phyloP scores from a whole-genome alignment of 2,888 invertebrate species.

The Euplagia quadripunctaria region DNA sequence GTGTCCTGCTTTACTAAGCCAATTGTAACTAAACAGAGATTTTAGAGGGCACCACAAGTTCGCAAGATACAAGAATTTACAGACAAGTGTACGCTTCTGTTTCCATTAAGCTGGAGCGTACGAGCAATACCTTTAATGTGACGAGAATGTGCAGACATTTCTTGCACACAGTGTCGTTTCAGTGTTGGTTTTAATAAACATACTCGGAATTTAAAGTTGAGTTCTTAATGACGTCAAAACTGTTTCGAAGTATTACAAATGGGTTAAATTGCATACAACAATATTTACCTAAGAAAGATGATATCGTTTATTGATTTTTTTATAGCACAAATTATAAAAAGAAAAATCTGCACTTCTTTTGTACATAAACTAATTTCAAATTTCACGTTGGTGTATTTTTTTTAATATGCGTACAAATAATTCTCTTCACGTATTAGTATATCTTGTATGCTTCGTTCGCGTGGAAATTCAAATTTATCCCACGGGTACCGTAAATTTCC shows the following conservation, averaged over 20 bases:
- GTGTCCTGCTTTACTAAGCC: conserved; percentile 8
- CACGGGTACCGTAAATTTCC: too few species aligned
- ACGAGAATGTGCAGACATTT: conserved; percentile 15
- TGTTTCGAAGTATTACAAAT: not conserved
- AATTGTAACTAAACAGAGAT: conserved; percentile 10
- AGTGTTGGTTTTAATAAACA: not conserved
- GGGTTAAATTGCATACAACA: not conserved
- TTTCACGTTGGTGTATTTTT: too few species aligned
- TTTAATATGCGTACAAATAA: too few species aligned
- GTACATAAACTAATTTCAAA: too few species aligned
- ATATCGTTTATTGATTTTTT: not conserved
- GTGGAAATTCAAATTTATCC: too few species aligned
- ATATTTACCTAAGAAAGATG: not conserved
- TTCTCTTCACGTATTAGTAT: too few species aligned
- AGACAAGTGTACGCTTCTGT: conserved; percentile 23
- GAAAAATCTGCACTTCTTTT: too few species aligned
- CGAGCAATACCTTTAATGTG: conserved; percentile 24
- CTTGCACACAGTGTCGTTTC: not conserved
- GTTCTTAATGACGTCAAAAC: not conserved
- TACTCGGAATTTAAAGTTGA: not conserved
- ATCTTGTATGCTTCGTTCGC: too few species aligned
- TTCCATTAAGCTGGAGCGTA: conserved; percentile 27
- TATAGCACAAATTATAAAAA: too few species aligned
- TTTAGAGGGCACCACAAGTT: not conserved
- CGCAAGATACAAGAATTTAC: conserved; percentile 12